A percentile compares a stretch with the other conserved stretches of the same genome.
Conservation (phyloP, 2,113 vertebrate species). For the Megaceryle torquata region DNA sequence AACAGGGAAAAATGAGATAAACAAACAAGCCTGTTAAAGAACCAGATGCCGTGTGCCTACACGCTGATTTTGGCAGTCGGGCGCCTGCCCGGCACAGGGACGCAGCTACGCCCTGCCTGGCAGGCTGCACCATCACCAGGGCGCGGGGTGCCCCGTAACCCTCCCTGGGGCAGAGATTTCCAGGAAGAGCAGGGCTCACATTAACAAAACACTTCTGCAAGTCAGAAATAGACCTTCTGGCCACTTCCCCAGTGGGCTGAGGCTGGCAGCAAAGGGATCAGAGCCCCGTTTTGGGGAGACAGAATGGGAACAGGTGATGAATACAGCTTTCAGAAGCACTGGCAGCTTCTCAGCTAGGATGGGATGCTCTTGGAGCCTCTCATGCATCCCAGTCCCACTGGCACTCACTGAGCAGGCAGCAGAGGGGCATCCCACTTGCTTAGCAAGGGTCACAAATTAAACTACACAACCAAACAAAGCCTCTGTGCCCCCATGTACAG, state of each 20-base stretch:
- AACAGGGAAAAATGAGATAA: not conserved
- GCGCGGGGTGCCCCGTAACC: not conserved
- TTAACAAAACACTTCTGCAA: not conserved
- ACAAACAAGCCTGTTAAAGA: not conserved
- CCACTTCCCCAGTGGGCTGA: not conserved
- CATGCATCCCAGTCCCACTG: fast-evolving
- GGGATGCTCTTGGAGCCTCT: not conserved
- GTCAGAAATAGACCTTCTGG: not conserved
- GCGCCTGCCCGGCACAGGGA: not conserved
- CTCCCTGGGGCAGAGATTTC: not conserved
- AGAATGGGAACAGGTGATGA: not conserved
- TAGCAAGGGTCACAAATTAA: not conserved
- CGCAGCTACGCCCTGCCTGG: not conserved
- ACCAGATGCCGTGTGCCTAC: not conserved
- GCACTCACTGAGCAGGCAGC: not conserved
- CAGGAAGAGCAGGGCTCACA: not conserved
- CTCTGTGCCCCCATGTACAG: not conserved
- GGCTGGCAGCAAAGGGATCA: not conserved
- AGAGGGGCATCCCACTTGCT: fast-evolving
- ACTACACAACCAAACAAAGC: not conserved
- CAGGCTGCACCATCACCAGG: not conserved
- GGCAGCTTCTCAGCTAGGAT: not conserved
- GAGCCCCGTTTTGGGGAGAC: not conserved
- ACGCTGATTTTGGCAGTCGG: not conserved
- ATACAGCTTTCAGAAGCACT: not conserved